Conservation (phyloP, 2,113 vertebrate genomes). For the Rhagologus leucostigma region DNA sequence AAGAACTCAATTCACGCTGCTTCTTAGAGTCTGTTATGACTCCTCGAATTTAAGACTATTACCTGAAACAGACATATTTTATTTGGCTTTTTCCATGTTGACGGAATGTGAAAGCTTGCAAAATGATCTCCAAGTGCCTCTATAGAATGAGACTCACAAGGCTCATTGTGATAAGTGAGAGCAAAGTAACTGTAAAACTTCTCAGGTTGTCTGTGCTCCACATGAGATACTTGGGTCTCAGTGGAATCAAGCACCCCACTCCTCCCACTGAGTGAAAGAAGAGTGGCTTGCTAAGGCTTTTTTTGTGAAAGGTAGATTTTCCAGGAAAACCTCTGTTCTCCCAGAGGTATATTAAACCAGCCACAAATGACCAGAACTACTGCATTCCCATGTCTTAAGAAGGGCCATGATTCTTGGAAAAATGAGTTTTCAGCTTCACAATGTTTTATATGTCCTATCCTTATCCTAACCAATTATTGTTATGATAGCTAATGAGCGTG, state of each 20-base stretch:
- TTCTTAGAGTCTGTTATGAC: slow-evolving; percentile 51
- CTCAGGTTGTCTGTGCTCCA: background rate
- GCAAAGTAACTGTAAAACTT: slow-evolving; percentile 11
- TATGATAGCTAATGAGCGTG: background rate
- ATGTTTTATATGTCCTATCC: background rate
- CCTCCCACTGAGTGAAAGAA: background rate
- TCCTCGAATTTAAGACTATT: slow-evolving; percentile 65
- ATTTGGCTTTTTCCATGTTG: slow-evolving; percentile 53
- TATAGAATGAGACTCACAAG: slow-evolving; percentile 2
- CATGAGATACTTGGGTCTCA: background rate
- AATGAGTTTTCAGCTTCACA: background rate
- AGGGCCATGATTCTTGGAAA: background rate
- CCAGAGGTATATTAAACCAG: background rate
- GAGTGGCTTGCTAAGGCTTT: background rate
- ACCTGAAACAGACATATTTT: slow-evolving; percentile 48
- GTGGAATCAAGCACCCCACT: background rate
- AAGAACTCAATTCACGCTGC: slow-evolving; percentile 59
- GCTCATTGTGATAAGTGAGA: slow-evolving; percentile 12
- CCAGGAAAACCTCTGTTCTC: slow-evolving; percentile 28
- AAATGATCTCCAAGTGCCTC: slow-evolving; percentile 36
- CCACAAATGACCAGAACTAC: background rate
- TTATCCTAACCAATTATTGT: background rate
- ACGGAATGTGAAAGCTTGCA: slow-evolving; percentile 20
- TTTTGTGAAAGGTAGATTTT: background rate
- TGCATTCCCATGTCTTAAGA: background rate